Base-by-base conservation (phyloP, 1,140 invertebrate species). In the Aphelinus atriplicis region DNA sequence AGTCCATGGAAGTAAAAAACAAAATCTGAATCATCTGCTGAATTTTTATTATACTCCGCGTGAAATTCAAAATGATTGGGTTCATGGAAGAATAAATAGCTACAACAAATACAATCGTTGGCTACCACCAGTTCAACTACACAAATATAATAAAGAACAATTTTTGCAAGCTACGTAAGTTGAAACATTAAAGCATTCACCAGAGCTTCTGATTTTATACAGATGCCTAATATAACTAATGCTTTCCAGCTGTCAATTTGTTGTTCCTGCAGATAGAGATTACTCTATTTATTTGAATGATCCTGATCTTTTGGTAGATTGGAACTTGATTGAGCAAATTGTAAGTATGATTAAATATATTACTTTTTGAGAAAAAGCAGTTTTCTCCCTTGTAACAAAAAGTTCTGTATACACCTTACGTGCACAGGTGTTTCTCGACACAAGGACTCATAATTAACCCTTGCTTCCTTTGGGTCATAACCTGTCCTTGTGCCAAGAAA, bases 251-350 rank as follows among this genome's bases (percentile, higher is more conserved):
- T 98, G 96, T 87, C 97, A 98, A 86, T 99, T 98, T 92, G 92
- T 98, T 82, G 95, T 98, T 57, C 93, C 92, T 83, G 89, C 91
- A 78, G 90, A 89, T 82, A 93, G 92, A 74, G 94, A 96, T 88
- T 97, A 95, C 86, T 89, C 91, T 66, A 88, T 90, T 73, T 93
- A 96, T 88, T 85, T 93, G 75, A 89, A 90, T 76, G 92, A 97
- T 89, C 95, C 97, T 62, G 97, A 99, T 89, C 88, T 91, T 56
- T 89, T 98, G 43, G 94, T 99, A 47, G 93, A 97, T 83, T 99
- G 97, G 97, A 92, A 94, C 82, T 88, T 92, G 77, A 92, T 98
- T 81, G 95, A 98, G 85, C 95, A 97, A 91, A 94, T 98, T 87
- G 95, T 97, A 90, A 90, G 92, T 91, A 74, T 76, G 1, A 61